Evolutionary conservation across 2,113 vertebrate species (phyloP).

Genomic region (Corythoichthys intestinalis): DNA sequence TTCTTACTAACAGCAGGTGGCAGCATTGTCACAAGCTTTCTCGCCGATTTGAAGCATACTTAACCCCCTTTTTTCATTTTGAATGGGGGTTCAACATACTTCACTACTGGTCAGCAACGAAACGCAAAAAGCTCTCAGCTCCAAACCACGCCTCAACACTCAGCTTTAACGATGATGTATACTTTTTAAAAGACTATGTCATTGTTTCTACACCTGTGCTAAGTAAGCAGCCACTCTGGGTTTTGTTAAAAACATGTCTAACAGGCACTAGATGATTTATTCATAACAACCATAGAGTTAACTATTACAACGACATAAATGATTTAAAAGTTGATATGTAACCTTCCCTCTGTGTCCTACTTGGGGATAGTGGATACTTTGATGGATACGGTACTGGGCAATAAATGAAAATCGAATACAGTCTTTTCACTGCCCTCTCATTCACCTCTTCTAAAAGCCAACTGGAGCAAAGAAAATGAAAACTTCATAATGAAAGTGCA

Average conservation of each 20-base stretch:
- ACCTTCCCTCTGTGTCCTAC: slow-evolving; percentile 36
- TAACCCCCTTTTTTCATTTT: slow-evolving; percentile 11
- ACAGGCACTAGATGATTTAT: slow-evolving; percentile 55
- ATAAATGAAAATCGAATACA: slow-evolving; percentile 18
- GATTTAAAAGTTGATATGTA: slow-evolving; percentile 55
- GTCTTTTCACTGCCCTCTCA: slow-evolving; percentile 16
- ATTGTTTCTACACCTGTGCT: slow-evolving; percentile 18
- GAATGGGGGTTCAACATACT: slow-evolving; percentile 32
- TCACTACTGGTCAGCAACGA: slow-evolving; percentile 17
- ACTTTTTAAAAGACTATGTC: slow-evolving; percentile 13
- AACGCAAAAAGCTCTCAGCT: slow-evolving; percentile 31
- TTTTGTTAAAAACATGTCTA: slow-evolving; percentile 27
- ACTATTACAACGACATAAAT: slow-evolving; percentile 55
- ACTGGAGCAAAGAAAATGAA: slow-evolving; percentile 51
- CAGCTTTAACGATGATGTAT: slow-evolving; percentile 21
- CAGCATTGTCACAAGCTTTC: slow-evolving; percentile 62
- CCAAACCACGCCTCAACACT: slow-evolving; percentile 27
- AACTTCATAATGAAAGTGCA: slow-evolving; percentile 61
- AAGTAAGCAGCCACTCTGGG: slow-evolving; percentile 6
- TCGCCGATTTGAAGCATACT: background rate
- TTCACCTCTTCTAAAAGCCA: slow-evolving; percentile 39
- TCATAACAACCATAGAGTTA: slow-evolving; percentile 40
- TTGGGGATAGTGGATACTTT: slow-evolving; percentile 17
- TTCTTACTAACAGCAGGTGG: slow-evolving; percentile 56
- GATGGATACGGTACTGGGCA: slow-evolving; percentile 13